These are phyloP conservation scores for Dorcus parallelipipedus DNA, from an alignment of 2,888 invertebrate species.

Conservation along the genomic window DNA sequence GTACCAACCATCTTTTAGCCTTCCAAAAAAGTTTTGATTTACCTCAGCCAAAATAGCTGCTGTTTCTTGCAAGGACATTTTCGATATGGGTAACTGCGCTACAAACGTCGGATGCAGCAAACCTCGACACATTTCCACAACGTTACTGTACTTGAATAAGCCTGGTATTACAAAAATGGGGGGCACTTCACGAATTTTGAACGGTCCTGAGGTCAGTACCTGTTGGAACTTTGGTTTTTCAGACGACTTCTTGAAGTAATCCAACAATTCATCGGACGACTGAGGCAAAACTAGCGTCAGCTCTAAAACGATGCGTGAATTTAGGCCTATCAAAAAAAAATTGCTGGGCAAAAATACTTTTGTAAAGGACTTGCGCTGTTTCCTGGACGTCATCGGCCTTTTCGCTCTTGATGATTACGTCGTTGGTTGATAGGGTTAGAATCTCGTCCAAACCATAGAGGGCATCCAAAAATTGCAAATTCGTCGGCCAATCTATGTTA, in stretches of 20 bases:
- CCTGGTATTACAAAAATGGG: constrained; percentile 48
- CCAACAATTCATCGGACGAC: constrained; percentile 34
- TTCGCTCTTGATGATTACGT: constrained; percentile 39
- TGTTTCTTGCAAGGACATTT: constrained; percentile 33
- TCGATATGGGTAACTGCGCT: constrained; percentile 38
- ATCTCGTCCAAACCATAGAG: constrained; percentile 40
- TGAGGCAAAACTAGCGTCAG: constrained; percentile 38
- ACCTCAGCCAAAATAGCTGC: constrained; percentile 40
- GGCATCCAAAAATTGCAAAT: constrained; percentile 36
- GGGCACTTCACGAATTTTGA: constrained; percentile 41
- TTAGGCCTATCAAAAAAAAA: constrained; percentile 8
- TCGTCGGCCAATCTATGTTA: constrained; percentile 40
- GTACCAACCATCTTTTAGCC: too few species aligned
- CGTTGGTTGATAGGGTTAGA: constrained; percentile 33
- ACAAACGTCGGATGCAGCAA: constrained; percentile 46
- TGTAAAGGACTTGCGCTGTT: constrained; percentile 39
- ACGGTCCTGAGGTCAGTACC: constrained; percentile 41
- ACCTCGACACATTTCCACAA: constrained; percentile 36
- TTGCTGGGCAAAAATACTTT: constrained; percentile 35
- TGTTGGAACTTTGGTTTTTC: constrained; percentile 39
- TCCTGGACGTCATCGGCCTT: constrained; percentile 37
- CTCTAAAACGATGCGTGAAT: constrained; percentile 31
- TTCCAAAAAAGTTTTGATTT: constrained; percentile 6
- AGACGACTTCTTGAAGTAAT: constrained; percentile 31
- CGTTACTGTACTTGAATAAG: constrained; percentile 35